A percentile compares a stretch with the other conserved stretches of the same genome.
phyloP scores from a whole-genome alignment of 2,797 vertebrate genomes.

The Pitangus sulphuratus region DNA sequence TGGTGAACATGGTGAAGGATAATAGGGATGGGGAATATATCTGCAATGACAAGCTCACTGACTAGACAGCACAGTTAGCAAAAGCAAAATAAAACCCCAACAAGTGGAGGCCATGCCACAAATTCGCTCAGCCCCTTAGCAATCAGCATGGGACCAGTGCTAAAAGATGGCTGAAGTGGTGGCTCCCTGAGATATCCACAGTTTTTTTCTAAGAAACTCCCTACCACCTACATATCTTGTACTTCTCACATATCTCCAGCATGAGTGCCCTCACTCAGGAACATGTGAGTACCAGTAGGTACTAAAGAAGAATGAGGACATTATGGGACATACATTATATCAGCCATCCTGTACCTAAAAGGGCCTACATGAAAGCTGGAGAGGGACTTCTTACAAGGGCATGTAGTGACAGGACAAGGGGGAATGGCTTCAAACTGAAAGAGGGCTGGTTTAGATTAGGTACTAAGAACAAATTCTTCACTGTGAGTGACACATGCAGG shows the following conservation, averaged over 20 bases:
- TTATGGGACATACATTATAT: neutral
- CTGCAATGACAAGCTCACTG: neutral
- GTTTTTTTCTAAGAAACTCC: neutral
- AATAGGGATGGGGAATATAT: neutral
- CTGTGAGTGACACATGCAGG: neutral
- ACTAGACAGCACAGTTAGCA: rapidly evolving
- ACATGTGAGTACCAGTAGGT: neutral
- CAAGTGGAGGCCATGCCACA: neutral
- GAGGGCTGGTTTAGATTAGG: neutral
- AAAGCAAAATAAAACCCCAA: neutral
- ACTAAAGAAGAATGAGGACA: neutral
- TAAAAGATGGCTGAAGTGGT: neutral
- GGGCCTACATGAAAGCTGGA: neutral
- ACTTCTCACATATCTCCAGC: neutral
- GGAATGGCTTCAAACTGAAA: neutral
- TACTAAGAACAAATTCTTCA: neutral
- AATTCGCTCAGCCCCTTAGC: neutral
- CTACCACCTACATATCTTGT: neutral
- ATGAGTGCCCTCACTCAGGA: neutral
- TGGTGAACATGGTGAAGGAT: neutral
- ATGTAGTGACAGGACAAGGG: neutral
- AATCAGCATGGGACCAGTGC: neutral
- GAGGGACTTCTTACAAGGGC: neutral
- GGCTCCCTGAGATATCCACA: neutral
- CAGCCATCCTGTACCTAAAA: neutral